Base-by-base conservation (phyloP, 2,888 invertebrate species). In the Achlya flavicornis region DNA sequence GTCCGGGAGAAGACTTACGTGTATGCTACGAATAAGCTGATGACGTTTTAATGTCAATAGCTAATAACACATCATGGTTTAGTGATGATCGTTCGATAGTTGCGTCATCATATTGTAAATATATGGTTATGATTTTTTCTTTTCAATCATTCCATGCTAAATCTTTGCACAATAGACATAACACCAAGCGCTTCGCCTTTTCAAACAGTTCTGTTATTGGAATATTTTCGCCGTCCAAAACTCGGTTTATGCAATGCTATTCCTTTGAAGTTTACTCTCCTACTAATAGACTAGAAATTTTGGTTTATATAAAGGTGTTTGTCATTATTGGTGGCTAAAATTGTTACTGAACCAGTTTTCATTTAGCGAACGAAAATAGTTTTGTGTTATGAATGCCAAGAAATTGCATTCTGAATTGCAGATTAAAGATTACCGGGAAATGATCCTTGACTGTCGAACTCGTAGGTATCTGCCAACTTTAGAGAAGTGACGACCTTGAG, bases 371-470 rank as follows among this genome's bases (percentile, higher is more conserved):
- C 53, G 10, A 53, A 19, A 53, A 53, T 53, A 19, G 53, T 19
- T 48, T 19, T 53, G 53, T 46, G 2, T 46, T 41, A 12, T 41
- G 11, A 41, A 41, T 41, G 41, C 41, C 12, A 41, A 53, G 58
- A 62, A 67, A 65, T 65, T 63, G 63, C n/a, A 6, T 53, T 53
- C 14, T 53, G 53, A 48, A 48, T 48, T 48, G 14, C 48, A 38
- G 38, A 38, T 1, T 38, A 38, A 8, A 38, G 38, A 3, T 10
- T 38, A 38, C 7, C 3, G 35, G 35, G 35, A 43, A 43, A 43
- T 8, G 41, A 10, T 43, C 0, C 6, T 35, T 35, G 35, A 35
- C 0, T 5, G 7, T 5, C 7, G 35, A 35, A 26, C 2, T 26
- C 26, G 26, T 2, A 26, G 26, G 26, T 26, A 26, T 26, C 26